Evolutionary conservation across 1,140 invertebrate genomes (phyloP), one percentile per base, ranked within the genome.

Genomic region (Bombus soroeensis): DNA sequence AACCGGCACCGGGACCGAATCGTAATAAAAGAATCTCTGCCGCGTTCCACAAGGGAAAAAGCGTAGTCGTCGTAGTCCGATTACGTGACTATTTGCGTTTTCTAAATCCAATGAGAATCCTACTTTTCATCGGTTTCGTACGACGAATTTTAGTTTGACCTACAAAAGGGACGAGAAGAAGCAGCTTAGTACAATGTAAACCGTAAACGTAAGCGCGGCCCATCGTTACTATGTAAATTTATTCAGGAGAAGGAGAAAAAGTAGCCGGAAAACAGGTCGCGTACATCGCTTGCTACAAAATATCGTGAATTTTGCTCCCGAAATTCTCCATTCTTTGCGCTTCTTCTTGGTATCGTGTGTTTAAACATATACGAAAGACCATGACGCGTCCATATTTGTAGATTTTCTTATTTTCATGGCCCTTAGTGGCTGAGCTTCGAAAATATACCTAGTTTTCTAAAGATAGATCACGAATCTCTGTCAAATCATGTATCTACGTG

Each of bases 21-120:
- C 70, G 72, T 64, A 72, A 74, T 82, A 74, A 88, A 86, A 74
- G 28, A 64, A 53, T 72, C 47, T 3, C 39, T 41, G 32, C 18
- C 43, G 25, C 68, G 68, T 5, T 12, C 8, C 32, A 18, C n/a
- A 28, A 18, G 15, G 43, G 25, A 32, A 71, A 72, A 53, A 47
- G 5, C 18, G 68, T 53, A 53, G 47, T 53, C 34, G 32, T 70
- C 34, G 18, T 70, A 12, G 34, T 25, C 3, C 66, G 66, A 22
- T 68, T 15, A 43, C 15, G n/a, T 22, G 15, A n/a, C 13, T 13
- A 12, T 41, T 28, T 8, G 47, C 22, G 32, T n/a, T n/a, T 62
- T 62, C 28, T n/a, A 13, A 34, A 34, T 43, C 18, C n/a, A 22
- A 28, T 13, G 12, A 25, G 15, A n/a, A 28, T 28, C 10, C 18